phyloP scores from a whole-genome alignment of 2,888 invertebrate genomes.

The Lycia hirtaria region DNA sequence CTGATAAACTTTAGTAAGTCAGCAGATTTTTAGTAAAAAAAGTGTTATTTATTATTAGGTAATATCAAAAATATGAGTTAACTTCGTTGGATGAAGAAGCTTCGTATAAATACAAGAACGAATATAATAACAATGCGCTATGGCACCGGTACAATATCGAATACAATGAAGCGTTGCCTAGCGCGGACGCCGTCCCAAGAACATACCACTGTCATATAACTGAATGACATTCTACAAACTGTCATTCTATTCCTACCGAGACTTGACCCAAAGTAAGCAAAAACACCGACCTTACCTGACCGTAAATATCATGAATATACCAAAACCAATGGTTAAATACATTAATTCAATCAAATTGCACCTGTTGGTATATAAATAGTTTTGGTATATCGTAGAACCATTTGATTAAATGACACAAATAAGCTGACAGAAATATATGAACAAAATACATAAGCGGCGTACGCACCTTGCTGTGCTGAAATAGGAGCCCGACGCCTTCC shows the following conservation, averaged over 20 bases:
- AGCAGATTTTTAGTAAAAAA: constrained; percentile 32
- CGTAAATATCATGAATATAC: constrained; percentile 55
- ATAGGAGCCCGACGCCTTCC: constrained; percentile 99
- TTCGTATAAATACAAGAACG: constrained; percentile 55
- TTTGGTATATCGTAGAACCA: constrained; percentile 66
- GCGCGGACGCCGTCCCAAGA: constrained; percentile 55
- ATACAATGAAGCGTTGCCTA: constrained; percentile 70
- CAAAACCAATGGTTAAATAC: constrained; percentile 50
- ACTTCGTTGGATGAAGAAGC: constrained; percentile 66
- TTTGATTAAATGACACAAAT: constrained; percentile 61
- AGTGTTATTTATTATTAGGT: constrained; percentile 32
- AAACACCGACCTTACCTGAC: constrained; percentile 79
- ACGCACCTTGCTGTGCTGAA: constrained; percentile 99
- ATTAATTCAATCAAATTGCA: not conserved
- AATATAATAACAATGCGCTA: constrained; percentile 62
- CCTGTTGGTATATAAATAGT: constrained; percentile 40
- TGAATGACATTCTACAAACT: constrained; percentile 58
- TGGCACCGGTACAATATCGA: constrained; percentile 75
- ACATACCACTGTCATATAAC: constrained; percentile 53
- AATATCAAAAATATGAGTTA: constrained; percentile 30
- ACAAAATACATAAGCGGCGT: constrained; percentile 46
- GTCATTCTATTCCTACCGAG: constrained; percentile 56
- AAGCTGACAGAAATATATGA: constrained; percentile 75
- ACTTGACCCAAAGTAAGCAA: constrained; percentile 71
- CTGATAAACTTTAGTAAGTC: constrained; percentile 28